A percentile compares a stretch with the other conserved stretches of the same genome.
Evolutionary conservation across 2,888 invertebrate species (phyloP).

Genomic region (Himalopsyche japonica): DNA sequence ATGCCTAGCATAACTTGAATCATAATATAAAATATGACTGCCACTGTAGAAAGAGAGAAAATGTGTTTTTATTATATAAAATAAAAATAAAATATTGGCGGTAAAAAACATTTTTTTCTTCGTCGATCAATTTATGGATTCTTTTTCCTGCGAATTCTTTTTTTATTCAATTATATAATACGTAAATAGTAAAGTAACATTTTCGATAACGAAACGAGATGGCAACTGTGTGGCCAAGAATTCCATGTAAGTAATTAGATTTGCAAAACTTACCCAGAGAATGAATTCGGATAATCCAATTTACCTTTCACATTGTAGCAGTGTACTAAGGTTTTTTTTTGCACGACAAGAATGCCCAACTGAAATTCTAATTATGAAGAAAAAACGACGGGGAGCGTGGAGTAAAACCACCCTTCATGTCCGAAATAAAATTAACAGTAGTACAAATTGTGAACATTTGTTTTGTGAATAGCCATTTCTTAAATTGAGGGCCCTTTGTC

Average conservation of each 20-base stretch:
- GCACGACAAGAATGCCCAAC: conserved; percentile 8
- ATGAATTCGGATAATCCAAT: conserved; percentile 37
- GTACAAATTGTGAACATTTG: conserved; percentile 25
- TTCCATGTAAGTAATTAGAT: conserved; percentile 39
- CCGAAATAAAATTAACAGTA: conserved; percentile 29
- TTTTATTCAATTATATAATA: not conserved
- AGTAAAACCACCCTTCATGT: conserved; percentile 22
- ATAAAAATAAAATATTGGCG: too few relatives aligned
- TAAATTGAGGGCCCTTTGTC: not conserved
- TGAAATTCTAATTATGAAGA: conserved; percentile 36
- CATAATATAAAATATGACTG: too few relatives aligned
- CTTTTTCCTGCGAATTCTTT: not conserved
- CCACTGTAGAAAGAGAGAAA: too few relatives aligned
- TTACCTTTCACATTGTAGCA: conserved; percentile 17
- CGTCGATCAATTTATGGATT: too few relatives aligned
- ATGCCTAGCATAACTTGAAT: too few relatives aligned
- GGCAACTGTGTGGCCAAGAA: conserved; percentile 35
- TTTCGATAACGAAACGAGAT: not conserved
- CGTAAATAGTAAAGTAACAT: not conserved
- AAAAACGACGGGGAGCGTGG: conserved; percentile 19
- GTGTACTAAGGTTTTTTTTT: conserved; percentile 20
- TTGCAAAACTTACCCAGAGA: conserved; percentile 33
- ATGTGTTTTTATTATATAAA: too few relatives aligned
- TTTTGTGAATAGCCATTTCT: not conserved
- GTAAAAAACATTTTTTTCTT: too few relatives aligned